phyloP scores from a whole-genome alignment of 1,140 invertebrate species.

The Macrosteles quadrilineatus region DNA sequence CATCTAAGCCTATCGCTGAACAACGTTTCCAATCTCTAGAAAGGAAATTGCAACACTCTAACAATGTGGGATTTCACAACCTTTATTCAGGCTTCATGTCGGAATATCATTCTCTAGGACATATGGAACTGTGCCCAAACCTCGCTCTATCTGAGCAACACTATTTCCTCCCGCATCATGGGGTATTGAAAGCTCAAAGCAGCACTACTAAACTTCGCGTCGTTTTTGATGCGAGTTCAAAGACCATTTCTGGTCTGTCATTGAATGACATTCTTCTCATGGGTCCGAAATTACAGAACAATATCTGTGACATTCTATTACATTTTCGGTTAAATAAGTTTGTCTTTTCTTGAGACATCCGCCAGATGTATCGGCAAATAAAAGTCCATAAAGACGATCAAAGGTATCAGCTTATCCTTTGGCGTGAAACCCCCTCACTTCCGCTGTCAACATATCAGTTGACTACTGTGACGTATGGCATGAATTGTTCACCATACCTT shows the following conservation, averaged over 20 bases:
- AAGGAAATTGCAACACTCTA: neutral
- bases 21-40: neutral
- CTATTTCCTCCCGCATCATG: neutral
- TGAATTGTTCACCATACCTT: neutral
- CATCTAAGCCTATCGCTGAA: neutral
- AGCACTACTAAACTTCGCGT: constrained; percentile 43
- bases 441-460: neutral
- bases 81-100: neutral
- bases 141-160: neutral
- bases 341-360: constrained; percentile 49
- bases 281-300: constrained; percentile 51
- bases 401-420: neutral
- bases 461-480: neutral
- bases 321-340: constrained; percentile 48
- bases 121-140: constrained; percentile 4
- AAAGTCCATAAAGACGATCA: neutral
- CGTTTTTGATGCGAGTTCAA: constrained; percentile 49
- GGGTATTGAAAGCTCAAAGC: constrained; percentile 42
- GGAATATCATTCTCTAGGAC: neutral
- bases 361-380: constrained; percentile 49
- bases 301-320: constrained; percentile 49
- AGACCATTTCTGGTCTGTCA: constrained; percentile 46
- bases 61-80: neutral
- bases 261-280: constrained; percentile 49
- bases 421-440: neutral